Conservation (phyloP, 2,113 vertebrate species). For the Cebus imitator region DNA sequence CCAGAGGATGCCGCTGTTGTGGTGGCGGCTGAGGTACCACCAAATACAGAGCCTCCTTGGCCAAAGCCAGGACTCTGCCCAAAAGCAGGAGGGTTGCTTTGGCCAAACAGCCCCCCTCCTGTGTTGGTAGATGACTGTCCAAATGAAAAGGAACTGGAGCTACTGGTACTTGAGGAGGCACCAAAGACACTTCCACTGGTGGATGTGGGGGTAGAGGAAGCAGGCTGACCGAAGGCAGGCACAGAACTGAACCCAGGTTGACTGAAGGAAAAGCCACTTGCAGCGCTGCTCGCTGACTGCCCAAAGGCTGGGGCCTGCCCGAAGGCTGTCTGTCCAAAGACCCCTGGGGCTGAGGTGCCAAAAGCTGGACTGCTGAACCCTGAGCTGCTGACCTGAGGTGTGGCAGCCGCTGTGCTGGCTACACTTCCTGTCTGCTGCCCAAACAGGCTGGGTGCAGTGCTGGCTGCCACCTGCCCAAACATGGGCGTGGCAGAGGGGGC, state of each 20-base stretch:
- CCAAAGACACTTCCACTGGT: constrained; percentile 87
- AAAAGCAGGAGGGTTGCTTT: constrained; percentile 86
- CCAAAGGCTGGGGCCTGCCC: constrained; percentile 89
- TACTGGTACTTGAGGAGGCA: constrained; percentile 78
- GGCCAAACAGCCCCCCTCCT: constrained; percentile 88
- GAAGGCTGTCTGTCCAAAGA: constrained; percentile 89
- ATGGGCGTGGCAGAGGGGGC: constrained; percentile 55
- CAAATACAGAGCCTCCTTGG: constrained; percentile 88
- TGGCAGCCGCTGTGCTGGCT: neutral
- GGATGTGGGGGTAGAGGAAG: constrained; percentile 78
- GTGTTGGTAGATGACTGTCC: constrained; percentile 82
- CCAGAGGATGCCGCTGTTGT: constrained; percentile 88
- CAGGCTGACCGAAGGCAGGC: constrained; percentile 87
- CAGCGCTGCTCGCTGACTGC: constrained; percentile 84
- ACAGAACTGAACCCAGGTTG: constrained; percentile 83
- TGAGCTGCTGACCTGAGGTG: constrained; percentile 71
- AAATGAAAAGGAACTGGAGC: constrained; percentile 90
- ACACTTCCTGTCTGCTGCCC: constrained; percentile 74
- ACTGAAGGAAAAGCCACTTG: constrained; percentile 86
- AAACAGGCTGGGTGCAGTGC: constrained; percentile 77
- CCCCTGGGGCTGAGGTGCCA: constrained; percentile 72
- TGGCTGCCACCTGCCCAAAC: constrained; percentile 81
- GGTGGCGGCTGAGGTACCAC: constrained; percentile 82
- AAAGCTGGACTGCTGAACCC: constrained; percentile 85
- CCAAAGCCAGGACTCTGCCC: constrained; percentile 91